These are phyloP conservation scores for Agrypnus murinus DNA, from an alignment of 2,888 invertebrate genomes.

Conservation along the genomic window DNA sequence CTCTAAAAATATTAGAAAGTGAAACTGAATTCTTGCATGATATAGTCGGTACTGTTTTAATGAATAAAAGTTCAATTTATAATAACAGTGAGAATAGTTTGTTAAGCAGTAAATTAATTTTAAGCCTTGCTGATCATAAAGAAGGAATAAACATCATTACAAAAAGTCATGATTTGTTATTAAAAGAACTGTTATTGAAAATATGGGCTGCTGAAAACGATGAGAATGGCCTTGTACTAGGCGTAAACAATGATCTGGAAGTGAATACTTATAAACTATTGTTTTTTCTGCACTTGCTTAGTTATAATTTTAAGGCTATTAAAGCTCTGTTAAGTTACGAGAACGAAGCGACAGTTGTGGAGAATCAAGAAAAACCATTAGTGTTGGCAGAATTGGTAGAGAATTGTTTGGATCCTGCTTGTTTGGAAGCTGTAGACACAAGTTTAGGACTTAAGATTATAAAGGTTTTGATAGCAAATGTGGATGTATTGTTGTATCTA, in stretches of 20 bases:
- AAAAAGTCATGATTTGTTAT: conserved; percentile 12
- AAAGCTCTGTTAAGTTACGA: conserved; percentile 45
- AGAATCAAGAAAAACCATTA: conserved; percentile 40
- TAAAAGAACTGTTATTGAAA: conserved; percentile 20
- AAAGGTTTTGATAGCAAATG: conserved; percentile 55
- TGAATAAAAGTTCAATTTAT: neutral
- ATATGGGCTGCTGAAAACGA: conserved; percentile 29
- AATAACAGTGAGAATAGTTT: conserved; percentile 15
- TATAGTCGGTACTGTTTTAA: conserved; percentile 38
- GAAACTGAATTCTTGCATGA: conserved; percentile 35
- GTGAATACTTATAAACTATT: conserved; percentile 34
- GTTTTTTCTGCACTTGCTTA: conserved; percentile 41
- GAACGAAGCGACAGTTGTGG: conserved; percentile 41
- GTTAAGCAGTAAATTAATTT: conserved; percentile 35
- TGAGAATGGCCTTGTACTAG: neutral
- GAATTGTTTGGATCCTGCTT: conserved; percentile 46
- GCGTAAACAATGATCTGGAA: neutral
- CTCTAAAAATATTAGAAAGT: conserved; percentile 32
- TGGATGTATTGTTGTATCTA: conserved; percentile 55
- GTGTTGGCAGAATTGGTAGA: conserved; percentile 55
- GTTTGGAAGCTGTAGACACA: conserved; percentile 42
- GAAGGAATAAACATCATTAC: conserved; percentile 22
- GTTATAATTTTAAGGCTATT: conserved; percentile 38
- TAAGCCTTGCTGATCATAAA: conserved; percentile 14
- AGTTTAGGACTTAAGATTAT: conserved; percentile 54